Evolutionary conservation across 2,797 vertebrate genomes (phyloP).

Genomic region (Chanos chanos): DNA sequence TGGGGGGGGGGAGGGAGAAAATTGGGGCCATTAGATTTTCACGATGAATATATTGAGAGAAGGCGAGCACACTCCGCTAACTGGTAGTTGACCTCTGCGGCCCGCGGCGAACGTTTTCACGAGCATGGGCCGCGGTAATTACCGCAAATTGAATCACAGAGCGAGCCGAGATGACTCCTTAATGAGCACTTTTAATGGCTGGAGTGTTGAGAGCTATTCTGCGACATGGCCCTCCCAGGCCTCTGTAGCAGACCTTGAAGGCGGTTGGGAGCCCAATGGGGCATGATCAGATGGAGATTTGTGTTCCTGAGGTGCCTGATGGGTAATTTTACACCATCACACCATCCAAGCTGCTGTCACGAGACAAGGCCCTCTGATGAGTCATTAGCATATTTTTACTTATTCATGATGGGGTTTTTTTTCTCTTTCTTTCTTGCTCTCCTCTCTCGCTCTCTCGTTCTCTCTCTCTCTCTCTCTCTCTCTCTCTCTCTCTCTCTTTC

Average conservation of each 20-base stretch:
- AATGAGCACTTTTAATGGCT: conserved; percentile 94
- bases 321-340: conserved; percentile 53
- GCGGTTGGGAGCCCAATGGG: conserved; percentile 31
- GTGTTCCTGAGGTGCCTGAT: conserved; percentile 46
- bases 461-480: conserved; percentile 19
- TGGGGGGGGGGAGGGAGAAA: conserved; percentile 66
- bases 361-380: conserved; percentile 45
- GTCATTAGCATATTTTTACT: conserved; percentile 51
- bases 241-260: conserved; percentile 13
- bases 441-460: conserved; percentile 2
- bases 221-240: conserved; percentile 40
- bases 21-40: conserved; percentile 93
- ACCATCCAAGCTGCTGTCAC: conserved; percentile 45
- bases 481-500: conserved; percentile 10
- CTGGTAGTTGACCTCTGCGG: conserved; percentile 93
- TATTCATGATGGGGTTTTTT: conserved; percentile 30
- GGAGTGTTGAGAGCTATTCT: conserved; percentile 71
- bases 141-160: conserved; percentile 86
- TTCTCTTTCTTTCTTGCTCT: neutral
- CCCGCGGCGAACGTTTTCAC: conserved; percentile 84
- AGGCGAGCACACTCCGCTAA: conserved; percentile 83
- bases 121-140: conserved; percentile 88
- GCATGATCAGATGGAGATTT: conserved; percentile 44
- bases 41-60: conserved; percentile 84
- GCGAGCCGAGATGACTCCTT: conserved; percentile 84